Evolutionary conservation across 1,140 invertebrate genomes (phyloP), one percentile per base, ranked within the genome.

Genomic region (Glomeris maerens): DNA sequence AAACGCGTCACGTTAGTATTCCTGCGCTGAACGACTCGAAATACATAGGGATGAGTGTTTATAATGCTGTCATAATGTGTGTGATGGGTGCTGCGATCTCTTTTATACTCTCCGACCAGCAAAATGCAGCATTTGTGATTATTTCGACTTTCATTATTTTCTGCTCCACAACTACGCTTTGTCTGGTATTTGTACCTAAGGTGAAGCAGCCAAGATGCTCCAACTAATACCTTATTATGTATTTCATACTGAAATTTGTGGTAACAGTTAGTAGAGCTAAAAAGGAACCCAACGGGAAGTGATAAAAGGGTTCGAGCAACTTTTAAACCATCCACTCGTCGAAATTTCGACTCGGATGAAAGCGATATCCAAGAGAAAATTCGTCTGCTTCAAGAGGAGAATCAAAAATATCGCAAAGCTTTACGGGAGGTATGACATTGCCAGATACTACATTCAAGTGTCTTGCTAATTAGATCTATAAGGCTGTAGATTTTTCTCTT

Each of bases 51-150:
- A 83, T 98, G 72, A 92, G 87, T 42, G 94, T 98, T 1, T 99
- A 99, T 71, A 98, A 97, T 66, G 91, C 97, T 21, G 89, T 98
- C 38, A 95, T 98, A 59, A 97, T 97, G 81, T 98, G 95, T 66
- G 80, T 96, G 31, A 88, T 93, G 61, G 95, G 94, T 4, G 90
- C 90, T 3, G 88, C 91, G 1, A 86, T 98, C 48, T 91, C 91
- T 45, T 79, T 77, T 54, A 89, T 98, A 42, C 71, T 99, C 41
- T 78, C 84, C 45, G 93, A 98, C 64, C 87, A 94, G 62, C 92
- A 95, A 62, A 92, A 96, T 64, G 87, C 89, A 49, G 81, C 91
- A 64, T 98, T 96, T 71, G 77, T 96, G 57, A 84, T 98, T 69
- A 91, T 97, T 59, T 81, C 85, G 52, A 78, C 95, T 56, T 98